Conservation (phyloP, 2,888 invertebrate species). For the Scaptodrosophila latifasciaeformis region DNA sequence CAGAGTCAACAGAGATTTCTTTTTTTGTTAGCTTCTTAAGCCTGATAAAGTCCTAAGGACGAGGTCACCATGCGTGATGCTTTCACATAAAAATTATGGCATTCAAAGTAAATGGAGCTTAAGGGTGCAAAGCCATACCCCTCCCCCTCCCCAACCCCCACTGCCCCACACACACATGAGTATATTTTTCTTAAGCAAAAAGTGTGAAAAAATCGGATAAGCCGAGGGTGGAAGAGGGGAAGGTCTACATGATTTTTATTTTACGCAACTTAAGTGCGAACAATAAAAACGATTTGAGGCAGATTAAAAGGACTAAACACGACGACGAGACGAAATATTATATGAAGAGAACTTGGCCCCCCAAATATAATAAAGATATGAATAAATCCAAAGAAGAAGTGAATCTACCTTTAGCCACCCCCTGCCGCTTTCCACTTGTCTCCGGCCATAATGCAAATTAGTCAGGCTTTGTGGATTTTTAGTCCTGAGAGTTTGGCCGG, state of each 20-base stretch:
- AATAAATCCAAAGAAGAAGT: too few species aligned
- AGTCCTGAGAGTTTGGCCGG: not conserved
- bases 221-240: not conserved
- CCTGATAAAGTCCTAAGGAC: constrained; percentile 48
- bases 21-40: constrained; percentile 56
- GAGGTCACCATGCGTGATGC: constrained; percentile 58
- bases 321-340: too few species aligned
- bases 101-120: constrained; percentile 67
- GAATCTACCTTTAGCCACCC: too few species aligned
- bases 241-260: constrained; percentile 72
- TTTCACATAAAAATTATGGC: constrained; percentile 66
- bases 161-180: constrained; percentile 18
- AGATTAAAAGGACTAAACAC: constrained; percentile 51
- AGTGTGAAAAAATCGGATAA: constrained; percentile 15
- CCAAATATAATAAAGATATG: too few species aligned
- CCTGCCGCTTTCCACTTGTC: constrained; percentile 13
- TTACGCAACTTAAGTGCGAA: constrained; percentile 74
- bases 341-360: too few species aligned
- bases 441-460: constrained; percentile 65
- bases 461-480: constrained; percentile 42
- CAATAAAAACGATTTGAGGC: constrained; percentile 70
- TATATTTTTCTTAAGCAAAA: constrained; percentile 30
- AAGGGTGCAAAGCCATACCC: constrained; percentile 28
- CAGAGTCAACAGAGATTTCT: too few species aligned
- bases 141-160: constrained; percentile 15